Evolutionary conservation across 2,797 vertebrate species (phyloP), one percentile per base, ranked within the genome.

Genomic region (Chaunax sp.): DNA sequence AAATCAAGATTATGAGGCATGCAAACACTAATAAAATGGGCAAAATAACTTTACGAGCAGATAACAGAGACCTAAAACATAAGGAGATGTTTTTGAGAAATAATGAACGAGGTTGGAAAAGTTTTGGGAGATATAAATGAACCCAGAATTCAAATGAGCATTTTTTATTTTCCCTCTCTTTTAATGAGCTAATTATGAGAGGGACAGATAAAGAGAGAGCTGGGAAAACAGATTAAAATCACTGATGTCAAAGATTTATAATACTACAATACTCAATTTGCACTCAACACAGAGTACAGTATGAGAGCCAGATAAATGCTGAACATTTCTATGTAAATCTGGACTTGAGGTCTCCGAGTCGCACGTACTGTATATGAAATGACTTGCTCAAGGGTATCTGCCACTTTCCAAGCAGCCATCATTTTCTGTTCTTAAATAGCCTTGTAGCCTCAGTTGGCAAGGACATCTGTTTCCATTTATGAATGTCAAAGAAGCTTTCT

Each of bases 161-260:
- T 11, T 61, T 62, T 61, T 57, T 56, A 23, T n/a, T 20, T 13
- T 26, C 55, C 20, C 9, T 30, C 18, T 38, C 9, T 62, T 65
- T 64, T 71, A 72, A 76, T 79, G 60, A 64, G 72, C 59, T 78
- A 84, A 85, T 86, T 85, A 78, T 50, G 33, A 64, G 22, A 65
- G 50, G 43, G 30, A 43, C 40, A 57, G 37, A 64, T 57, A 58
- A 47, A 56, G 60, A 46, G 50, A 54, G 63, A 45, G 33, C 6
- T 12, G 40, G 47, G 51, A 44, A 67, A 65, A 75, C 23, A 45
- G 73, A 82, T 68, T 44, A 64, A 59, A 66, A 49, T 69, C 33
- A 58, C 18, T 22, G 45, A 68, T 73, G 69, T 78, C 51, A 77
- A 20, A 78, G 72, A 71, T 84, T 83, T 72, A 74, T 61, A 52